Percentiles rank a stretch among this genome's conserved stretches.
These are phyloP conservation scores for Imbricaverruca yamaguchii DNA, from an alignment of 2,888 invertebrate species.

Conservation along the genomic window DNA sequence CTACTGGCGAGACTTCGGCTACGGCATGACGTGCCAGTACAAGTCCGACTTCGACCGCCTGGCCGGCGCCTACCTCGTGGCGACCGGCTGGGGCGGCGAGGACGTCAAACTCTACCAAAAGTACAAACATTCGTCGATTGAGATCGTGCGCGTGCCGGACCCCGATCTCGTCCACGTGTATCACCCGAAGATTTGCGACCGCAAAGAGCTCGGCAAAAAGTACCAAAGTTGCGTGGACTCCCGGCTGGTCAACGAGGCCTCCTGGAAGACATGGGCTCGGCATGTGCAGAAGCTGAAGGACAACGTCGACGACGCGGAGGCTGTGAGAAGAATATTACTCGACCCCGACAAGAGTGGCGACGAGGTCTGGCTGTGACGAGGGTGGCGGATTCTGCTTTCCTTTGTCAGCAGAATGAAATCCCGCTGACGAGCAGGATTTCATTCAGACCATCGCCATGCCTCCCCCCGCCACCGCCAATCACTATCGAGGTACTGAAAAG, in stretches of 20 bases:
- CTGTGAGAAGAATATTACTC: neutral
- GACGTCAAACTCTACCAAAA: conserved; percentile 60
- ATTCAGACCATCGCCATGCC: too few relatives aligned
- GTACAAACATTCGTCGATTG: neutral
- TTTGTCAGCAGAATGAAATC: too few relatives aligned
- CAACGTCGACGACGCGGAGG: too few relatives aligned
- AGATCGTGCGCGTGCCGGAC: neutral
- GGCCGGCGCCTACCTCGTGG: conserved; percentile 61
- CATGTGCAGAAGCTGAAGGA: neutral
- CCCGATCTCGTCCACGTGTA: neutral
- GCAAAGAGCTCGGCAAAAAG: too few relatives aligned
- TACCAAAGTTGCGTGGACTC: neutral
- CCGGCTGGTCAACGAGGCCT: neutral
- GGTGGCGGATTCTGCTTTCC: too few relatives aligned
- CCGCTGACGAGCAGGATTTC: too few relatives aligned
- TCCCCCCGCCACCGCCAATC: too few relatives aligned
- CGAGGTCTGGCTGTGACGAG: too few relatives aligned
- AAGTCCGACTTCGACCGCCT: conserved; percentile 58
- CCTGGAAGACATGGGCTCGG: neutral
- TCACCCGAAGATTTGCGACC: neutral
- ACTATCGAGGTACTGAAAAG: too few relatives aligned
- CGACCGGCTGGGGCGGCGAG: conserved; percentile 70
- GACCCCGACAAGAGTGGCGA: too few relatives aligned
- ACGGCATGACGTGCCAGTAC: conserved; percentile 73
- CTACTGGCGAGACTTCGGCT: conserved; percentile 74